Evolutionary conservation across 1,140 invertebrate genomes (phyloP), one percentile per base, ranked within the genome.

Genomic region (Mercenaria mercenaria): DNA sequence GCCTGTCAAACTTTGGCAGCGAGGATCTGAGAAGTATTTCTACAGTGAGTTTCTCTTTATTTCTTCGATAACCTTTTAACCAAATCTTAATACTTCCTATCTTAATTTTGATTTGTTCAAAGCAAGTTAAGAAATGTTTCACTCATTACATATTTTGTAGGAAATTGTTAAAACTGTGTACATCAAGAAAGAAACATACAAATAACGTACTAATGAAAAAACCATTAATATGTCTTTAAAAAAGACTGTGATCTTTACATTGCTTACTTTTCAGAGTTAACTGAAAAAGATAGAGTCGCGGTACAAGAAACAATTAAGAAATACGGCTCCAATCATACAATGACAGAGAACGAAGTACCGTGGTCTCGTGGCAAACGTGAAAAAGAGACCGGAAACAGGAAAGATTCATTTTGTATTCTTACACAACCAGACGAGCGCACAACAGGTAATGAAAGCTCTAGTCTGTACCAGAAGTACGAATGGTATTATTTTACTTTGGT

Each of bases 1-100:
- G 0, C 92, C 92, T 10, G 37, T 92, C n/a, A 93, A 93, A 85
- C 52, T 93, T 0, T 93, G 92, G 92, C 90, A 93, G 59, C 85
- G 80, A 81, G 92, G 91, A n/a, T 91, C 92, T 18, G 84, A 91
- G 32, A 93, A 92, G 82, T 90, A 89, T 82, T 91, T 83, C 56
- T 93, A 93, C 56, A 92, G 92, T 93, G 91, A 56, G 88, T 56
- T 34, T 67, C 23, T 84, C 26, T 0, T 79, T 47, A 18, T 47
- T 47, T 8, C 18, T 47, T 10, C 18, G n/a, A n/a, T n/a, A n/a
- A n/a, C n/a, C n/a, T n/a, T n/a, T n/a, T n/a, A n/a, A n/a, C n/a
- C n/a, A n/a, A n/a, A n/a, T n/a, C n/a, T n/a, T n/a, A n/a, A n/a
- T n/a, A n/a, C n/a, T n/a, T n/a, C n/a, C n/a, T n/a, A n/a, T n/a